Conservation (phyloP, 2,113 vertebrate genomes). For the Xiphias gladius region DNA sequence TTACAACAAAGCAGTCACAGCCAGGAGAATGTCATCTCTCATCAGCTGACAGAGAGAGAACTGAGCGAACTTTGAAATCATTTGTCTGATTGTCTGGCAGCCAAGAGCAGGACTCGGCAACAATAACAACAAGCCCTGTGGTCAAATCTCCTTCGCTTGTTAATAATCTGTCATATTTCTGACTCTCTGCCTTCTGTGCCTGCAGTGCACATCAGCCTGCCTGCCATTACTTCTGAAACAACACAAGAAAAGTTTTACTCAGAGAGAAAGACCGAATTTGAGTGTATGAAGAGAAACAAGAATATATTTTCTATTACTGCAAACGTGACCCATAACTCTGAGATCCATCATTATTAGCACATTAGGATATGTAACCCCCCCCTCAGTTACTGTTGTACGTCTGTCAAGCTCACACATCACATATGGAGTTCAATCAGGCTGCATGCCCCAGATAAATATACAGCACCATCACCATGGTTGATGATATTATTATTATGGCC, state of each 20-base stretch:
- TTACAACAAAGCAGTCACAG: slow-evolving; percentile 33
- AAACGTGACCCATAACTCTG: neutral
- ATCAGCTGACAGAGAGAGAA: slow-evolving; percentile 56
- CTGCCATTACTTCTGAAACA: slow-evolving; percentile 13
- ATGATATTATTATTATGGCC: too few species aligned
- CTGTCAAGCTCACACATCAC: too few species aligned
- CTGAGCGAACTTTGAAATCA: slow-evolving; percentile 57
- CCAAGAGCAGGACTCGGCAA: slow-evolving; percentile 33
- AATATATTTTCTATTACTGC: neutral
- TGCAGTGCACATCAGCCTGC: slow-evolving; percentile 3
- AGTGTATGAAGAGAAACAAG: slow-evolving; percentile 5
- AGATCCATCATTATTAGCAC: neutral
- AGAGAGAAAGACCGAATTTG: neutral
- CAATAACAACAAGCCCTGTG: slow-evolving; percentile 57
- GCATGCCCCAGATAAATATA: neutral
- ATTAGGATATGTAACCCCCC: too few species aligned
- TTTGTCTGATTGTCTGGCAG: slow-evolving; percentile 62
- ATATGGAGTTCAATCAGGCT: too few species aligned
- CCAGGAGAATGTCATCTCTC: slow-evolving; percentile 49
- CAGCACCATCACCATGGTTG: neutral
- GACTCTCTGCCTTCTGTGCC: slow-evolving; percentile 4
- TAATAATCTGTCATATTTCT: slow-evolving; percentile 49
- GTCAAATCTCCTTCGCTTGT: slow-evolving; percentile 44
- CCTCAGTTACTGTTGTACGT: too few species aligned
- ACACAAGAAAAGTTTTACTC: slow-evolving; percentile 15